Evolutionary conservation across 1,140 invertebrate genomes (phyloP).

Genomic region (Rhopalosiphum padi): DNA sequence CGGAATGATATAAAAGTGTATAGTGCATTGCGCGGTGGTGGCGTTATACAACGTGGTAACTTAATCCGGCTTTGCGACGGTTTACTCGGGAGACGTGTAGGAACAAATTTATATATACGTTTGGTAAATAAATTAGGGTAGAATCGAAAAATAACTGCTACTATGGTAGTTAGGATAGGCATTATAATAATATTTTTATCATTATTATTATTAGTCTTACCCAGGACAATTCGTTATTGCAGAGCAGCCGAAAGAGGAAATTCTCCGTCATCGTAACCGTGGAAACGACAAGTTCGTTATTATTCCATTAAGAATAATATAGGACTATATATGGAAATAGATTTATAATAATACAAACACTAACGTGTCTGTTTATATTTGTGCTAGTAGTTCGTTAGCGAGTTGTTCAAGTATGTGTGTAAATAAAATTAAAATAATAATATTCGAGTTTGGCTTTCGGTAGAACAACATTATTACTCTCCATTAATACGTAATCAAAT

Average conservation of each 20-base stretch:
- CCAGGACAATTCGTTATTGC: not conserved
- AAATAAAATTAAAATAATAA: not conserved
- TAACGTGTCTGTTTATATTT: not conserved
- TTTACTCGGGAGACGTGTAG: slow-evolving; percentile 30
- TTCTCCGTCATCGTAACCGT: not conserved
- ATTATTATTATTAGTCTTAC: not conserved
- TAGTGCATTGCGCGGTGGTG: not conserved
- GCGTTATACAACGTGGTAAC: not conserved
- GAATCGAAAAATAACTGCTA: slow-evolving; percentile 29
- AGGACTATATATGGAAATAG: slow-evolving; percentile 10
- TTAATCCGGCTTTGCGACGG: slow-evolving; percentile 2
- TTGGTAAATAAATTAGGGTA: slow-evolving; percentile 38
- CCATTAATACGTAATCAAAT: not conserved
- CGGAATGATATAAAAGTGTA: slow-evolving; percentile 12
- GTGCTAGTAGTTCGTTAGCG: not conserved
- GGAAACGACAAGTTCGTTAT: not conserved
- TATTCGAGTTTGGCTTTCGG: not conserved
- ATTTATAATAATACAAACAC: not conserved
- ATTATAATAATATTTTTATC: not conserved
- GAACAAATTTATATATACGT: slow-evolving; percentile 36
- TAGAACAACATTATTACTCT: not conserved
- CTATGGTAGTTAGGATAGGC: not conserved
- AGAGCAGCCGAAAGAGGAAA: not conserved
- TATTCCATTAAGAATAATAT: not conserved
- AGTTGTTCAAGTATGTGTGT: not conserved